Evolutionary conservation across 2,888 invertebrate species (phyloP).

Genomic region (Thymelicus sylvestris): DNA sequence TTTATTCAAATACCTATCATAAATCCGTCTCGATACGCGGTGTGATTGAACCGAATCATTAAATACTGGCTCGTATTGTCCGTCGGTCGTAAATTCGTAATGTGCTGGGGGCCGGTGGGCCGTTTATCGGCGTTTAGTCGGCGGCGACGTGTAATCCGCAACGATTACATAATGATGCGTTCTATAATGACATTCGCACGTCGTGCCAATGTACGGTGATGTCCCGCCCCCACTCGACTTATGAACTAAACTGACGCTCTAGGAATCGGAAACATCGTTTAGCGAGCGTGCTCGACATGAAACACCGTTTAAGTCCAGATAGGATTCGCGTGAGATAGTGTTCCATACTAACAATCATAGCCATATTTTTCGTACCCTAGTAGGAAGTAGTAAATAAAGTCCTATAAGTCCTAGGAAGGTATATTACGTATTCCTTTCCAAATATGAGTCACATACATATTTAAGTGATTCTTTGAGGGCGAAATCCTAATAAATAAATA

Average conservation of each 20-base stretch:
- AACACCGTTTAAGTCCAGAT: neutral
- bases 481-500: no score
- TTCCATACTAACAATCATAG: no score
- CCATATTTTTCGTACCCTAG: no score
- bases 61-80: conserved; percentile 49
- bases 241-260: conserved; percentile 37
- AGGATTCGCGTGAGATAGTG: neutral
- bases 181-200: conserved; percentile 57
- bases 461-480: no score
- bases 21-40: conserved; percentile 32
- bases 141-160: conserved; percentile 67
- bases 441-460: no score
- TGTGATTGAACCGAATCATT: conserved; percentile 47
- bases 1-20: conserved; percentile 33
- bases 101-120: conserved; percentile 54
- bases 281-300: conserved; percentile 10
- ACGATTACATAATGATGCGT: conserved; percentile 71
- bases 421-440: no score
- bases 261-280: conserved; percentile 20
- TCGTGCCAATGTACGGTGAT: conserved; percentile 35
- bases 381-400: no score
- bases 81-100: conserved; percentile 61
- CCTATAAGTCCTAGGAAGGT: no score
- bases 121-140: conserved; percentile 79
- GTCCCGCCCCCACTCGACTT: conserved; percentile 14